These are phyloP conservation scores for Drepanosiphum platanoidis DNA, from an alignment of 2,888 invertebrate species.

Conservation along the genomic window DNA sequence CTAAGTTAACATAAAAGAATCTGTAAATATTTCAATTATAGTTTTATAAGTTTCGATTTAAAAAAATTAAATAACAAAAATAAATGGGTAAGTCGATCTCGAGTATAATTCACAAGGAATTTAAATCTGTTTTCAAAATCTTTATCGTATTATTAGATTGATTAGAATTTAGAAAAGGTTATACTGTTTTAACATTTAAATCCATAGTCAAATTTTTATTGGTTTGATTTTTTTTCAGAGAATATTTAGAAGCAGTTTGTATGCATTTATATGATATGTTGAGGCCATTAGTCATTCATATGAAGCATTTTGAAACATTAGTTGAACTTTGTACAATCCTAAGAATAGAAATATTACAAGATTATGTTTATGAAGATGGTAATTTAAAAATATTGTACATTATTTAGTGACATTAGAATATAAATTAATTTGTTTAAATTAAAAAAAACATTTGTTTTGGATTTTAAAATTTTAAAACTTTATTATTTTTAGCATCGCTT, in stretches of 20 bases:
- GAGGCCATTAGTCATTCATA: constrained; percentile 92
- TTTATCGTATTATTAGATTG: too few relatives aligned
- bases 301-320: constrained; percentile 96
- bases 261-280: constrained; percentile 90
- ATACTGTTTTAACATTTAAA: too few relatives aligned
- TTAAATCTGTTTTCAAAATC: too few relatives aligned
- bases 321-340: constrained; percentile 96
- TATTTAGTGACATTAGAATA: constrained; percentile 9
- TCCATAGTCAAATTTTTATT: too few relatives aligned
- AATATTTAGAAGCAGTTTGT: constrained; percentile 86
- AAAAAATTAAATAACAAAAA: too few relatives aligned
- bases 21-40: too few relatives aligned
- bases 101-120: too few relatives aligned
- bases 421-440: not conserved
- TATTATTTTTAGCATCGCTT: constrained; percentile 72
- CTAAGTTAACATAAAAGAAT: too few relatives aligned
- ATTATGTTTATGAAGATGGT: constrained; percentile 87
- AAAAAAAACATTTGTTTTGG: constrained; percentile 10
- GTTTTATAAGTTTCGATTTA: too few relatives aligned
- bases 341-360: constrained; percentile 89
- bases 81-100: too few relatives aligned
- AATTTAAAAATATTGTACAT: constrained; percentile 68
- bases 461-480: not conserved
- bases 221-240: constrained; percentile 71
- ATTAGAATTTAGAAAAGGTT: too few relatives aligned